phyloP scores from a whole-genome alignment of 2,888 invertebrate species.

The Ctena decussata region DNA sequence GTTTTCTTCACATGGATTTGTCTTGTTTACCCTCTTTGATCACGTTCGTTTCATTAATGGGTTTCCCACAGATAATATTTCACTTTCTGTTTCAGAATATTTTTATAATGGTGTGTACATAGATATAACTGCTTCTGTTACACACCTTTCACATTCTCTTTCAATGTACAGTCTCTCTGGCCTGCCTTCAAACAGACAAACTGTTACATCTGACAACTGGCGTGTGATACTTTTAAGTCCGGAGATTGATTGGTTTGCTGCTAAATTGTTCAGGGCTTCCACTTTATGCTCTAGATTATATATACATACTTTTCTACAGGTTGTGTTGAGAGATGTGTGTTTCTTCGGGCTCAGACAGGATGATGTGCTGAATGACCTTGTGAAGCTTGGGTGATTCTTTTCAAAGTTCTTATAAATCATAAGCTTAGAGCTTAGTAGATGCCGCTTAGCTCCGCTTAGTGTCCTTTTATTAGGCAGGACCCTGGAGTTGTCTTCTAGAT shows the following conservation, averaged over 20 bases:
- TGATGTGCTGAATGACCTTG: slow-evolving; percentile 37
- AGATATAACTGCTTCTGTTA: background rate
- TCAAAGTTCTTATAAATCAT: background rate
- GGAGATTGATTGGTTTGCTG: background rate
- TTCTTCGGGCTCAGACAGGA: slow-evolving; percentile 29
- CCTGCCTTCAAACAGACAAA: slow-evolving; percentile 19
- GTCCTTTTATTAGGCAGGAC: slow-evolving; percentile 57
- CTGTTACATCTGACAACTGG: slow-evolving; percentile 25
- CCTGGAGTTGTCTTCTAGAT: slow-evolving; percentile 39
- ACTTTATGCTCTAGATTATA: slow-evolving; percentile 46
- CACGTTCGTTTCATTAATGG: slow-evolving; percentile 12
- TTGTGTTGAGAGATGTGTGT: slow-evolving; percentile 20
- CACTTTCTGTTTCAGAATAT: background rate
- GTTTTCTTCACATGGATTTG: slow-evolving; percentile 21
- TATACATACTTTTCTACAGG: slow-evolving; percentile 41
- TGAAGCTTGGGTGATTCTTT: slow-evolving; percentile 10
- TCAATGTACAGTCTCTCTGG: slow-evolving; percentile 28
- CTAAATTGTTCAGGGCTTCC: slow-evolving; percentile 25
- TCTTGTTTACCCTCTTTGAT: background rate
- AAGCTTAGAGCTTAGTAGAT: slow-evolving; percentile 20
- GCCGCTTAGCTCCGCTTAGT: slow-evolving; percentile 40
- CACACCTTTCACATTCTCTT: slow-evolving; percentile 19
- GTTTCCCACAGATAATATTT: slow-evolving; percentile 36
- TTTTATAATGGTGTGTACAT: slow-evolving; percentile 10
- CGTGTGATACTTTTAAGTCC: background rate